Percentiles rank a stretch among this genome's conserved stretches.
Evolutionary conservation across 2,888 invertebrate species (phyloP).

Genomic region (Trachelus stipa): DNA sequence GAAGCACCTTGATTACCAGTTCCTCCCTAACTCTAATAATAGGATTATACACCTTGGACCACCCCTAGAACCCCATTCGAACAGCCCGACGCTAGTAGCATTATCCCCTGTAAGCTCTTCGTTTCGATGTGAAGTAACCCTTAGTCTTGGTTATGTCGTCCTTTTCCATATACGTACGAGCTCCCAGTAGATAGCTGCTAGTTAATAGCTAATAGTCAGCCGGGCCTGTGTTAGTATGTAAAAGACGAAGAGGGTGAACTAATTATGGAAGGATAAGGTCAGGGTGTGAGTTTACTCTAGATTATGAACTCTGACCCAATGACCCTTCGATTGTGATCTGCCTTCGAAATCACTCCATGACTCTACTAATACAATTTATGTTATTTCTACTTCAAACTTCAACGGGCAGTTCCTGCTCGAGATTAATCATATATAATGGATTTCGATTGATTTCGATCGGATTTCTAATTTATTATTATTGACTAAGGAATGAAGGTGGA

Average conservation of each 20-base stretch:
- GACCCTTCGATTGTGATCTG: neutral
- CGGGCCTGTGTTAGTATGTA: neutral
- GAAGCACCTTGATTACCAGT: conserved; percentile 9
- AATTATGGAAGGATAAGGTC: neutral
- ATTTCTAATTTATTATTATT: neutral
- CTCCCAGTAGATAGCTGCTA: neutral
- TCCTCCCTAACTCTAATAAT: conserved; percentile 14
- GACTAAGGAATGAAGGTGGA: neutral
- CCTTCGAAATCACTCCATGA: neutral
- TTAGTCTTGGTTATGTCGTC: neutral
- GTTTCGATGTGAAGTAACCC: neutral
- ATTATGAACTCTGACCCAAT: neutral
- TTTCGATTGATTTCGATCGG: neutral
- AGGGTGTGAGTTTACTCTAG: neutral
- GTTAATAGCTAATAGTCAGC: neutral
- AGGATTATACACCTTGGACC: conserved; percentile 8
- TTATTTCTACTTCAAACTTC: neutral
- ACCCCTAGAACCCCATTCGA: conserved; percentile 2
- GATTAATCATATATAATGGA: neutral
- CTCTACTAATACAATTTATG: neutral
- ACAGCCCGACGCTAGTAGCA: neutral
- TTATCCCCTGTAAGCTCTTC: neutral
- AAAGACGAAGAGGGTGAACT: neutral
- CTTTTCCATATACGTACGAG: neutral
- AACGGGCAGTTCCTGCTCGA: neutral